phyloP scores from a whole-genome alignment of 2,113 vertebrate genomes.

The Bolborhynchus lineola region DNA sequence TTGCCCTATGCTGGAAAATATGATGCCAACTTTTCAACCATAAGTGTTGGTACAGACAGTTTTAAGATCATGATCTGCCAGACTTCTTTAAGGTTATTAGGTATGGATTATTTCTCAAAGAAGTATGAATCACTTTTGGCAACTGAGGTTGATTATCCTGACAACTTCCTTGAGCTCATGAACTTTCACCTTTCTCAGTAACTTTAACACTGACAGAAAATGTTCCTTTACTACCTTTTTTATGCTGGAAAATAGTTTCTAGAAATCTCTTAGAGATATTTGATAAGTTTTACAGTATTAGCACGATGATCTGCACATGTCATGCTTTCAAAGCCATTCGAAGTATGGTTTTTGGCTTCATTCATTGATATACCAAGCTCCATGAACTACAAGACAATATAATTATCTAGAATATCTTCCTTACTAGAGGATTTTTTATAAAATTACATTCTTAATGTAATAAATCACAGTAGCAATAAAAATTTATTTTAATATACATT shows the following conservation, averaged over 20 bases:
- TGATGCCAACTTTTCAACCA: background rate
- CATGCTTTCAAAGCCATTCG: background rate
- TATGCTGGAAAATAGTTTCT: background rate
- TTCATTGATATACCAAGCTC: background rate
- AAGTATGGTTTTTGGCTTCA: background rate
- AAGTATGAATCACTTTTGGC: background rate
- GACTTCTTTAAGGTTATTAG: background rate
- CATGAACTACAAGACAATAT: background rate
- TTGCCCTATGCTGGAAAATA: background rate
- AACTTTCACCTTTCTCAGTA: background rate
- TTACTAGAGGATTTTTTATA: background rate
- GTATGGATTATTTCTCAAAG: background rate
- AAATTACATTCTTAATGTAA: background rate
- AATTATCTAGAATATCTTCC: background rate
- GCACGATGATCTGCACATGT: background rate
- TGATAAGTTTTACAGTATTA: background rate
- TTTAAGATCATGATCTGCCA: background rate
- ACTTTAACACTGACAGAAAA: background rate
- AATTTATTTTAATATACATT: background rate
- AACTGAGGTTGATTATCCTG: background rate
- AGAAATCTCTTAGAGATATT: background rate
- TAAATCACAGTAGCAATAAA: background rate
- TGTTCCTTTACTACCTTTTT: slow-evolving; percentile 1
- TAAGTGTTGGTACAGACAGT: background rate
- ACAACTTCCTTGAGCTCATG: background rate